Percentiles rank a stretch among this genome's conserved stretches.
Conservation (phyloP, 2,888 invertebrate genomes). For the Caenorhabditis parvicauda region DNA sequence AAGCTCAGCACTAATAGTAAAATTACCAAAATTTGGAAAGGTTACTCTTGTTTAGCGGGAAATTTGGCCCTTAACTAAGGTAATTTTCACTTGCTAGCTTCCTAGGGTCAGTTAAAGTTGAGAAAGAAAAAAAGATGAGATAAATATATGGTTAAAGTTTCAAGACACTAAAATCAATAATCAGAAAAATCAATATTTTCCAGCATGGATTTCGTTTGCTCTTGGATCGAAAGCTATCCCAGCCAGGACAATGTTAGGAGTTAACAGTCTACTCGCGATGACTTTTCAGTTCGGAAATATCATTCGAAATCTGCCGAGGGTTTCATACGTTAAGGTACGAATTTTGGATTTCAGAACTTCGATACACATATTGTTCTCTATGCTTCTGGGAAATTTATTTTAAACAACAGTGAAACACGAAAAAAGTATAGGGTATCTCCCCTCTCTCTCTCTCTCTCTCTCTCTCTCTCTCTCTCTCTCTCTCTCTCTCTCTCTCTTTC, state of each 20-base stretch:
- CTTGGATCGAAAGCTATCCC: slow-evolving; percentile 61
- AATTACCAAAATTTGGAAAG: neutral
- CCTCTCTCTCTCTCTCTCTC: too few species aligned
- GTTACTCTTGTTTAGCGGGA: neutral
- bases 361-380: too few species aligned
- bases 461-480: too few species aligned
- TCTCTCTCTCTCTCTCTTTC: neutral
- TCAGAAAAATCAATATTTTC: slow-evolving; percentile 6
- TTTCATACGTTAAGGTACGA: slow-evolving; percentile 58
- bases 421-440: too few species aligned
- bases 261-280: slow-evolving; percentile 57
- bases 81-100: neutral
- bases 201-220: slow-evolving; percentile 62
- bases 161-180: neutral
- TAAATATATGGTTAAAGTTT: neutral
- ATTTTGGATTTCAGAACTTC: too few species aligned
- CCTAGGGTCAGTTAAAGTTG: neutral
- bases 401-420: neutral
- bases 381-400: neutral
- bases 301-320: slow-evolving; percentile 60
- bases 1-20: neutral
- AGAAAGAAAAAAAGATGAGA: neutral
- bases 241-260: slow-evolving; percentile 61
- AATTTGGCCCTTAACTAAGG: neutral
- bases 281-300: slow-evolving; percentile 63